phyloP scores from a whole-genome alignment of 2,888 invertebrate genomes.

The Ecdyonurus torrentis region DNA sequence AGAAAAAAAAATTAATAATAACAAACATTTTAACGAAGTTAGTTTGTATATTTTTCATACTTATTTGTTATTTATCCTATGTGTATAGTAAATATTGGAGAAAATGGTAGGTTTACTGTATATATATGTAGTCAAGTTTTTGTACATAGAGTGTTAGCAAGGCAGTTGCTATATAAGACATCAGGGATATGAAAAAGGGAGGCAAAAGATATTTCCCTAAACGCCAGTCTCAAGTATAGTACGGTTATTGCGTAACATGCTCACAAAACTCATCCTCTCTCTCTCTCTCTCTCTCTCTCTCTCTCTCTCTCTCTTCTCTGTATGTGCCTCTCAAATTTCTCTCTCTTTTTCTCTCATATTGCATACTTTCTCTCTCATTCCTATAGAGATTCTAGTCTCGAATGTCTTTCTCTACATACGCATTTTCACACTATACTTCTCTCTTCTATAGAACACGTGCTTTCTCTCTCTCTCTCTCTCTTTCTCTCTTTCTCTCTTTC shows the following conservation, averaged over 20 bases:
- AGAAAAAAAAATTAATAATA: not conserved
- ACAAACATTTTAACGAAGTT: not conserved
- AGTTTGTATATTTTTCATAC: not conserved
- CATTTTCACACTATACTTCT: too few species aligned
- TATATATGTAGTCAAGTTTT: too few species aligned
- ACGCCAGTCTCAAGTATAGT: not conserved
- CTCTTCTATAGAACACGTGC: too few species aligned
- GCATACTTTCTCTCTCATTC: too few species aligned
- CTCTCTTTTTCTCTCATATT: too few species aligned
- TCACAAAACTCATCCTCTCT: not conserved
- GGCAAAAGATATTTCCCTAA: not conserved
- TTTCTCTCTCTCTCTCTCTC: too few species aligned
- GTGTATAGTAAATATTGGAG: not conserved
- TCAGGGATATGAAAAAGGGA: not conserved
- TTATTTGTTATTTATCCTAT: not conserved
- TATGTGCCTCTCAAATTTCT: not conserved
- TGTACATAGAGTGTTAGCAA: not conserved
- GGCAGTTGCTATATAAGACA: not conserved
- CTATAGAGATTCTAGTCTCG: too few species aligned
- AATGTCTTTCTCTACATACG: too few species aligned
- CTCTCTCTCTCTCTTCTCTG: not conserved
- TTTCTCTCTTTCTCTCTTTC: too few species aligned
- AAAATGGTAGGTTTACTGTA: not conserved
- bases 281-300: slow-evolving; percentile 4
- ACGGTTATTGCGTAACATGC: not conserved